Evolutionary conservation across 2,888 invertebrate genomes (phyloP).

Genomic region (Volucella inflata): DNA sequence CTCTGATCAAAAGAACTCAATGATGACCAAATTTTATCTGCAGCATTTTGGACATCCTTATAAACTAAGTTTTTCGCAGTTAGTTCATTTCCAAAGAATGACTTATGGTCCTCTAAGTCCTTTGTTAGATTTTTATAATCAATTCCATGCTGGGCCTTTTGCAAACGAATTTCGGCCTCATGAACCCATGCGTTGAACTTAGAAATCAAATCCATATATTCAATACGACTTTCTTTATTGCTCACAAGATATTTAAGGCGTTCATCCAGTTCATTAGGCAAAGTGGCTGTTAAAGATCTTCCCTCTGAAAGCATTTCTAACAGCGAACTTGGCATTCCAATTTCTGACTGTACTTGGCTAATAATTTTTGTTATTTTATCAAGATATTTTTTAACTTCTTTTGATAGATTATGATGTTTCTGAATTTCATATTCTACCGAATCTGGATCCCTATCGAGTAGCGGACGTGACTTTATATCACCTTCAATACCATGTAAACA

Average conservation of each 20-base stretch:
- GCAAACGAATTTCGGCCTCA: conserved; percentile 91
- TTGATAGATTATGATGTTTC: conserved; percentile 88
- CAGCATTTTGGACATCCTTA: conserved; percentile 91
- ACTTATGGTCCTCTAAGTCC: conserved; percentile 94
- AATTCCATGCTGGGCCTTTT: conserved; percentile 92
- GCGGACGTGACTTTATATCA: conserved; percentile 91
- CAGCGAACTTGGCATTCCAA: conserved; percentile 91
- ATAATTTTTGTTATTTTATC: conserved; percentile 89
- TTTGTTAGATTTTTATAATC: conserved; percentile 93
- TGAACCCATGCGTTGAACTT: conserved; percentile 93
- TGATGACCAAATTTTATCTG: conserved; percentile 95
- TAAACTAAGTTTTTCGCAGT: conserved; percentile 91
- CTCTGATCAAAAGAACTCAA: conserved; percentile 92
- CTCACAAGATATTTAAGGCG: conserved; percentile 91
- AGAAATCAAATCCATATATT: conserved; percentile 90
- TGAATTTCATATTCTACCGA: conserved; percentile 93
- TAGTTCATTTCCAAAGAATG: conserved; percentile 92
- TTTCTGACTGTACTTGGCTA: conserved; percentile 89
- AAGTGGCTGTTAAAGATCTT: conserved; percentile 89
- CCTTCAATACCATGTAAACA: conserved; percentile 93
- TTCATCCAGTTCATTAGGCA: conserved; percentile 92
- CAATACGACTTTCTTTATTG: conserved; percentile 90
- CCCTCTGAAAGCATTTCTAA: conserved; percentile 94
- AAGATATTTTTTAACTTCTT: conserved; percentile 89
- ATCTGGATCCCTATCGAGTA: conserved; percentile 90